Evolutionary conservation across 1,140 invertebrate genomes (phyloP).

Genomic region (Drosophila arizonae): DNA sequence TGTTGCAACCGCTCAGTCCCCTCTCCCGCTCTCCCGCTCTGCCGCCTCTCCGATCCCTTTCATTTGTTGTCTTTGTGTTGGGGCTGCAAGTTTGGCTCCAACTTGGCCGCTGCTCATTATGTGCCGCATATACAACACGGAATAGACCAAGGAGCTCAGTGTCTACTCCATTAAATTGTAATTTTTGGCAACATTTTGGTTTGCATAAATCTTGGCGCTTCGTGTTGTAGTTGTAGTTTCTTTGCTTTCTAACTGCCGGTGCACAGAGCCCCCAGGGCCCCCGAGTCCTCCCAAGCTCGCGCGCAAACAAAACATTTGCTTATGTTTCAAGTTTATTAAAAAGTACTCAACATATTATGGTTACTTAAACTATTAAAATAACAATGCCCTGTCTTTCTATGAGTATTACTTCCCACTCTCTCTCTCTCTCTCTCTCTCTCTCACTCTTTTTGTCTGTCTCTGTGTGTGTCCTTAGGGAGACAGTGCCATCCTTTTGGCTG

Average conservation of each 20-base stretch:
- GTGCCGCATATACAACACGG: conserved; percentile 32
- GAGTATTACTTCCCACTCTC: conserved; percentile 2
- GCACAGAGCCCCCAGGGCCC: conserved; percentile 24
- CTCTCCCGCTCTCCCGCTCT: not conserved
- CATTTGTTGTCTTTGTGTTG: conserved; percentile 52
- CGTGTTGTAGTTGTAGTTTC: conserved; percentile 45
- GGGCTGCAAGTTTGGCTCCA: conserved; percentile 57
- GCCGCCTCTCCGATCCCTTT: not conserved
- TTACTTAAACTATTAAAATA: conserved; percentile 82
- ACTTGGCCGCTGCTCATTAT: conserved; percentile 74
- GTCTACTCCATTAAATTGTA: conserved; percentile 81
- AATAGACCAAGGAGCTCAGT: conserved; percentile 20
- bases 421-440: not conserved
- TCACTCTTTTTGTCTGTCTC: no score
- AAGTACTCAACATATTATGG: conserved; percentile 81
- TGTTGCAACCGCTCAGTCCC: not conserved
- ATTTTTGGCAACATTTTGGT: conserved; percentile 82
- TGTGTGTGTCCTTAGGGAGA: not conserved
- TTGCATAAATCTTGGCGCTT: conserved; percentile 73
- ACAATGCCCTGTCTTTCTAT: conserved; percentile 38
- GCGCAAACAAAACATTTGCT: conserved; percentile 54
- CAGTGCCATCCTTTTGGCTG: conserved; percentile 16
- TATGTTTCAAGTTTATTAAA: conserved; percentile 81
- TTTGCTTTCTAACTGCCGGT: conserved; percentile 14
- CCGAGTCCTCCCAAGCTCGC: conserved; percentile 48